phyloP scores from a whole-genome alignment of 2,888 invertebrate species.

The Pristionchus japonicus region DNA sequence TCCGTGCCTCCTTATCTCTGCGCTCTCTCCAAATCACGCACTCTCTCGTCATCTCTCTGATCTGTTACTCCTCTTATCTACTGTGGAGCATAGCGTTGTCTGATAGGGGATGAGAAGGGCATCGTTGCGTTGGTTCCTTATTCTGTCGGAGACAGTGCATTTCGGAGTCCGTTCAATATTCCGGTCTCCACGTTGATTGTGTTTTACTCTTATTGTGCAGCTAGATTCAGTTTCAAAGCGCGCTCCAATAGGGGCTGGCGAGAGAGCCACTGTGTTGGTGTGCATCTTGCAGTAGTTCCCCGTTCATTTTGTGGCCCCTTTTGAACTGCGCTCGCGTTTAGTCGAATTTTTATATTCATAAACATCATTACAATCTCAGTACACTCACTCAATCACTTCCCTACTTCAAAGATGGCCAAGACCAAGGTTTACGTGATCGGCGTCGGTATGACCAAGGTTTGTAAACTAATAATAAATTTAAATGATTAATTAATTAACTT shows the following conservation, averaged over 20 bases:
- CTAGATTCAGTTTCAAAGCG: background rate
- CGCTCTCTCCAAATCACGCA: constrained; percentile 18
- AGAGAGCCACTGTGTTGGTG: too few relatives aligned
- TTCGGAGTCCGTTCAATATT: too few relatives aligned
- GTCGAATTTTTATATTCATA: background rate
- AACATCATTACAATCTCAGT: background rate
- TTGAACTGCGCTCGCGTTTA: too few relatives aligned
- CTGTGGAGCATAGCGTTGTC: background rate
- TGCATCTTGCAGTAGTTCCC: too few relatives aligned
- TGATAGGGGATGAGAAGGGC: background rate
- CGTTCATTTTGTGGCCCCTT: too few relatives aligned
- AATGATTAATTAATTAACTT: background rate
- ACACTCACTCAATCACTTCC: constrained; percentile 19
- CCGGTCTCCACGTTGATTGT: background rate
- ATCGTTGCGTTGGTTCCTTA: background rate
- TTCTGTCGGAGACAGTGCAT: too few relatives aligned
- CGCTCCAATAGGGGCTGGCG: too few relatives aligned
- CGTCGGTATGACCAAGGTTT: constrained; percentile 73
- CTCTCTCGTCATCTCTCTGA: background rate
- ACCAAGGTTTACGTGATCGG: constrained; percentile 73
- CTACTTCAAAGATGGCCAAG: constrained; percentile 54
- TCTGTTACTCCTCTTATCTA: background rate
- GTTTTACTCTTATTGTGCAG: background rate
- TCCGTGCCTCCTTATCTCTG: background rate
- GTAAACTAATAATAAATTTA: background rate